Evolutionary conservation across 2,888 invertebrate species (phyloP).

Genomic region (Terebella lapidaria): DNA sequence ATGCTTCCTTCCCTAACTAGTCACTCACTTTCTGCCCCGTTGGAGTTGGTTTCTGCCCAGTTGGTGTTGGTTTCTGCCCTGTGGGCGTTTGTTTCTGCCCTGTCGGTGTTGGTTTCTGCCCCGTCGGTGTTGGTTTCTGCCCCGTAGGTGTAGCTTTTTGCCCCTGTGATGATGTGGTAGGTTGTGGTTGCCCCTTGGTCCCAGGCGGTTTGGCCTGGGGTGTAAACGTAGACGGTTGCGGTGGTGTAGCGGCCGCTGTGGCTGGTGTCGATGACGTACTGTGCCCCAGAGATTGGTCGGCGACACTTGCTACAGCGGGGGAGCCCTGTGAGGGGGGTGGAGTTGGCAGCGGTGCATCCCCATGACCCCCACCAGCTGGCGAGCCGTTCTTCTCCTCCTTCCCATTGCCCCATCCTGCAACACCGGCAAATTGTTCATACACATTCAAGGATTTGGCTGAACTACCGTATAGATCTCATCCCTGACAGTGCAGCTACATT

Average conservation of each 20-base stretch:
- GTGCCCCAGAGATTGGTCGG: background rate
- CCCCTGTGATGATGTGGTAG: no score
- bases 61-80: no score
- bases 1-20: no score
- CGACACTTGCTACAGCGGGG: background rate
- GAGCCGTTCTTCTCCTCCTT: slow-evolving; percentile 48
- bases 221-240: background rate
- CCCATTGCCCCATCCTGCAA: slow-evolving; percentile 69
- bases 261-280: background rate
- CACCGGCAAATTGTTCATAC: background rate
- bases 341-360: background rate
- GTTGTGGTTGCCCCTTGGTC: background rate
- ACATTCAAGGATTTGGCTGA: no score
- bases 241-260: background rate
- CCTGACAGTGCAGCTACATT: no score
- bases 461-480: no score
- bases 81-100: background rate
- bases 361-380: no score
- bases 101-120: background rate
- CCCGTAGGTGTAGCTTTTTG: no score
- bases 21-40: no score
- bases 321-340: background rate
- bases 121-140: background rate
- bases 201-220: background rate
- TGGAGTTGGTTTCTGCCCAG: no score